These are phyloP conservation scores for Colostygia pectinataria DNA, from an alignment of 2,888 invertebrate species.

Conservation along the genomic window DNA sequence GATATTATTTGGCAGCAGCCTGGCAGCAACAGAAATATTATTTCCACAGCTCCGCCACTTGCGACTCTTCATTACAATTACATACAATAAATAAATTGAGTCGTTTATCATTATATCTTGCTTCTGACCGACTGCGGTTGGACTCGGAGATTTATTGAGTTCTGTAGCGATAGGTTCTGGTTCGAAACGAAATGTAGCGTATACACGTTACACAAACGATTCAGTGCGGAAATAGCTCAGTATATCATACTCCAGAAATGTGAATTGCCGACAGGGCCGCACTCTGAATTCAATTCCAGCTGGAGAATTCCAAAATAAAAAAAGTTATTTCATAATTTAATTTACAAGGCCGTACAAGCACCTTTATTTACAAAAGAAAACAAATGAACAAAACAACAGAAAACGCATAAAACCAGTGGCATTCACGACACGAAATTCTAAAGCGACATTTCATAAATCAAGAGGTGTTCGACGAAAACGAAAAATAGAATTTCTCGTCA, in stretches of 20 bases:
- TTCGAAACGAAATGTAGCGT: conserved; percentile 15
- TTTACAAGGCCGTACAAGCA: neutral
- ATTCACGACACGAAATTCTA: conserved; percentile 20
- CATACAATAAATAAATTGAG: neutral
- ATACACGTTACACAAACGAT: conserved; percentile 31
- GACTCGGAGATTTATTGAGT: conserved; percentile 2
- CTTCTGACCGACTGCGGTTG: conserved; percentile 1
- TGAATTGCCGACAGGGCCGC: conserved; percentile 59
- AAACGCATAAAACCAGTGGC: conserved; percentile 17
- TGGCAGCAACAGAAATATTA: neutral
- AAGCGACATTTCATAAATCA: conserved; percentile 65
- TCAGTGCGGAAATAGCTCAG: conserved; percentile 61
- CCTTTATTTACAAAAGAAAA: neutral
- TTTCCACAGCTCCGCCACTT: conserved; percentile 6
- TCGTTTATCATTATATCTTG: neutral
- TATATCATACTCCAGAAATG: conserved; percentile 75
- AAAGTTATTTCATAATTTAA: too few species aligned
- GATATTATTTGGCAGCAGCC: conserved; percentile 7
- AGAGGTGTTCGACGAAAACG: conserved; percentile 51
- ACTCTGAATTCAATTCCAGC: conserved; percentile 41
- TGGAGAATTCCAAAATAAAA: conserved; percentile 57
- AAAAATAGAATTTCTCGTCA: conserved; percentile 61
- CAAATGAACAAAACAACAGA: conserved; percentile 9
- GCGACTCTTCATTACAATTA: neutral
- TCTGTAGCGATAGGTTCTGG: conserved; percentile 5